Base-by-base conservation (phyloP, 2,797 vertebrate genomes). In the Onychomys arenicola region DNA sequence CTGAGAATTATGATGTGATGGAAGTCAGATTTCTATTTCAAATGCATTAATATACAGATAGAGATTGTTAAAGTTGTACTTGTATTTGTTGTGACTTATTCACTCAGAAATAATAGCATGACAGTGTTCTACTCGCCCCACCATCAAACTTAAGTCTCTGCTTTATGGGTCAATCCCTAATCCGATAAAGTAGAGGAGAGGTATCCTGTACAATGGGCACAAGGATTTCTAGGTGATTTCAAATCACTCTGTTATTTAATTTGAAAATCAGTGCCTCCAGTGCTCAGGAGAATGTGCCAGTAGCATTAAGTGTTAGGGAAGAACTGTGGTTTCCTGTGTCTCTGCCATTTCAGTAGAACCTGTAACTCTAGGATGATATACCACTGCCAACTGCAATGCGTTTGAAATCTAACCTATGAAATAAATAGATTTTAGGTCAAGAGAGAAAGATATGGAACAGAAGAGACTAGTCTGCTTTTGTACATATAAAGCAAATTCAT, bases 341-440 rank as follows among this genome's bases (percentile, higher is more conserved):
- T 65, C 49, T 19, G 25, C 29, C 5, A 11, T 37, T 59, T 76
- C 19, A 12, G 37, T 2, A 12, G 52, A 23, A 49, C 85, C 78
- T 94, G 94, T 97, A 96, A 97, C 87, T 84, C 96, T 97, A 96
- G 93, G 95, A 97, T 88, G 27, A 32, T 61, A 46, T 3, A 82
- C 13, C 21, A 90, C 95, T 97, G 94, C 93, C 97, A 97, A 84
- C 65, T 93, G 95, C 93, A 89, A 77, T 96, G 90, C 90, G 57
- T 90, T 97, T 97, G 96, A 98, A 97, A 97, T 82, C 69, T 93
- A 97, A 93, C 93, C 96, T 94, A 97, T 95, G 94, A 97, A 97
- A 96, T 96, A 97, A 97, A 96, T 84, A 97, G 94, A 96, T 97
- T 97, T 96, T 86, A 97, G 96, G 97, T 96, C 97, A 96, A 43